Evolutionary conservation across 2,888 invertebrate species (phyloP), one percentile per base, ranked within the genome.

Genomic region (Aphrophora alni): DNA sequence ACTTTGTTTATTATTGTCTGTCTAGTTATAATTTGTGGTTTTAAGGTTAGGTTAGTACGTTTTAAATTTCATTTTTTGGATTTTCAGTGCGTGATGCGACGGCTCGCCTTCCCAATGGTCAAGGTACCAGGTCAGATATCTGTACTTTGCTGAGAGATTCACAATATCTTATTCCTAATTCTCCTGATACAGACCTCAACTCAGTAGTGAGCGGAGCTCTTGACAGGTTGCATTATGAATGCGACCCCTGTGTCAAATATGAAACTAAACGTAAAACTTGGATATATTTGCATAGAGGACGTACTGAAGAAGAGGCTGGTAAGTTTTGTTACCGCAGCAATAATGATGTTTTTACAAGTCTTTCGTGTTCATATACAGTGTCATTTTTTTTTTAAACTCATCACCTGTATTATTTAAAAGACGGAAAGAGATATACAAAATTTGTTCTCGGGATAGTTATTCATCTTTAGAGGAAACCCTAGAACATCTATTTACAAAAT

Each of bases 231-330:
- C 95, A 97, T 86, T 95, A 95, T 12, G 95, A 98, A 84, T 93
- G 94, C 80, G 98, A 98, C 89, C 98, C 98, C 0, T 96, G 97
- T 86, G 97, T 98, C 0, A 95, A 96, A 86, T 98, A 97, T 87
- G 97, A 98, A 88, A 94, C 95, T 0, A 93, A 95, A 85, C 92
- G 96, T 4, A 97, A 98, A 86, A 93, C 97, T 38, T 98, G 98
- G 98, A 95, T 98, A n/a, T 98, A 98, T 88, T 89, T 98, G 79
- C 98, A 98, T 88, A 91, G 97, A 80, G 91, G 90, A 76, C 88
- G 93, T 70, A 90, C 91, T 8, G 91, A 92, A 85, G 91, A 91
- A 69, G 93, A 93, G 87, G 92, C 93, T 87, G 92, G 92, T 92
- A 87, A 85, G 88, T 86, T 38, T 21, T 4, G 27, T 14, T 77